Evolutionary conservation across 1,140 invertebrate genomes (phyloP).

Genomic region (Drosophila ironensis): DNA sequence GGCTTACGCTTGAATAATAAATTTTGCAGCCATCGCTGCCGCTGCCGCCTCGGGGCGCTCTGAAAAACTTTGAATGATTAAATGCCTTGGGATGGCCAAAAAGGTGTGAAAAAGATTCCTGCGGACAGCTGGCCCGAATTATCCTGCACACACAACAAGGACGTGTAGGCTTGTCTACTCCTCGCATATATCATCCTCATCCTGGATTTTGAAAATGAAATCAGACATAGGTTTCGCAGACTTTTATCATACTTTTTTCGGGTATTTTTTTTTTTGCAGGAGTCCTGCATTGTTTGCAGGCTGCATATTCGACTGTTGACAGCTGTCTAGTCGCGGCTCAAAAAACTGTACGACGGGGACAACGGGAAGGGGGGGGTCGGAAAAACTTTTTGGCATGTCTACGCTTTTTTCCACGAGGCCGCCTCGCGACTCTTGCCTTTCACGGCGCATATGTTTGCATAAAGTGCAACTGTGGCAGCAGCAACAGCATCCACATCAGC

Average conservation of each 20-base stretch:
- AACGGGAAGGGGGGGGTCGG: neutral
- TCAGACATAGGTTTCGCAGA: slow-evolving; percentile 3
- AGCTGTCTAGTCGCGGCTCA: slow-evolving; percentile 51
- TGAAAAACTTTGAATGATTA: slow-evolving; percentile 28
- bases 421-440: slow-evolving; percentile 39
- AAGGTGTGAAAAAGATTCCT: slow-evolving; percentile 26
- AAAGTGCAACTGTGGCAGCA: slow-evolving; percentile 56
- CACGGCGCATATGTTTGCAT: slow-evolving; percentile 73
- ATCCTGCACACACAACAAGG: neutral
- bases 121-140: neutral
- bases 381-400: slow-evolving; percentile 43
- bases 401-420: slow-evolving; percentile 19
- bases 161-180: slow-evolving; percentile 1
- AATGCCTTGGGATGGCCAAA: slow-evolving; percentile 10
- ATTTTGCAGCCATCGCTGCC: slow-evolving; percentile 9
- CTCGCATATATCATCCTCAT: slow-evolving; percentile 33
- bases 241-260: neutral
- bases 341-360: slow-evolving; percentile 1
- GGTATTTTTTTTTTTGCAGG: neutral
- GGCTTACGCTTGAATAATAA: slow-evolving; percentile 60
- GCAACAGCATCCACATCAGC: too few species aligned
- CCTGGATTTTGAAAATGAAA: slow-evolving; percentile 19
- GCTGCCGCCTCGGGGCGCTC: neutral
- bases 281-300: slow-evolving; percentile 29
- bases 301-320: slow-evolving; percentile 71